A percentile compares a stretch with the other conserved stretches of the same genome.
Evolutionary conservation across 1,140 invertebrate genomes (phyloP).

Genomic region (Zaprionus camerounensis): DNA sequence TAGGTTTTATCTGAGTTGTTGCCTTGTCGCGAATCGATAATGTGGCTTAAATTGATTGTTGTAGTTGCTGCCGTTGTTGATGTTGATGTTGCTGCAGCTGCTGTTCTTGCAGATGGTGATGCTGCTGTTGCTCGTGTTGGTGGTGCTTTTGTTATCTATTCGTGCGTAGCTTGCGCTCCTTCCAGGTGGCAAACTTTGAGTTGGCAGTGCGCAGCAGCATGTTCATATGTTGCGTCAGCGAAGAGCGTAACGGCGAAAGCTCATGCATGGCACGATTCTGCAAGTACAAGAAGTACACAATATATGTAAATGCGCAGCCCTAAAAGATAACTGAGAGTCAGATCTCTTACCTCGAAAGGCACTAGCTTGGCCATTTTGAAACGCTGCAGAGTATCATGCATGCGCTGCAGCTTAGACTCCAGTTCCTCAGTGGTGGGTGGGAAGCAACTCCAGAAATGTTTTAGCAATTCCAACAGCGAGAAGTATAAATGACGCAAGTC

Average conservation of each 20-base stretch:
- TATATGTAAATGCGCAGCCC: not conserved
- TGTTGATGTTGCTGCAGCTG: slow-evolving; percentile 5
- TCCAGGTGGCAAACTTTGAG: slow-evolving; percentile 93
- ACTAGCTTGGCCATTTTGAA: slow-evolving; percentile 94
- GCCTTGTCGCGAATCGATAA: slow-evolving; percentile 43
- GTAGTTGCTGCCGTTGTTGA: slow-evolving; percentile 1
- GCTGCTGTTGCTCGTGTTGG: slow-evolving; percentile 6
- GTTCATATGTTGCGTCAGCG: slow-evolving; percentile 94
- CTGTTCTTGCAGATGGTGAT: slow-evolving; percentile 4
- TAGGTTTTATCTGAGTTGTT: slow-evolving; percentile 2
- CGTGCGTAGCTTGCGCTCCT: slow-evolving; percentile 88
- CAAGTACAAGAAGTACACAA: not conserved
- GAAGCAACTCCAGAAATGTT: slow-evolving; percentile 98
- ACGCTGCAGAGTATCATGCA: slow-evolving; percentile 94
- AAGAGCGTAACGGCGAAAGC: slow-evolving; percentile 90
- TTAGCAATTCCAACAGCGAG: slow-evolving; percentile 93
- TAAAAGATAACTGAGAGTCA: too few relatives aligned
- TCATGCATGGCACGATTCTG: slow-evolving; percentile 92
- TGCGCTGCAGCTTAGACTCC: slow-evolving; percentile 92
- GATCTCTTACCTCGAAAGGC: slow-evolving; percentile 89
- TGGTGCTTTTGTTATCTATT: slow-evolving; percentile 70
- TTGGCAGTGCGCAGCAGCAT: slow-evolving; percentile 93
- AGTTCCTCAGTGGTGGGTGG: slow-evolving; percentile 92
- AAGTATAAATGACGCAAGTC: slow-evolving; percentile 94
- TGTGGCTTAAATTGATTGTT: slow-evolving; percentile 55